These are phyloP conservation scores for Metridium senile DNA, from an alignment of 92 coral and sea anemone genomes.

Conservation along the genomic window DNA sequence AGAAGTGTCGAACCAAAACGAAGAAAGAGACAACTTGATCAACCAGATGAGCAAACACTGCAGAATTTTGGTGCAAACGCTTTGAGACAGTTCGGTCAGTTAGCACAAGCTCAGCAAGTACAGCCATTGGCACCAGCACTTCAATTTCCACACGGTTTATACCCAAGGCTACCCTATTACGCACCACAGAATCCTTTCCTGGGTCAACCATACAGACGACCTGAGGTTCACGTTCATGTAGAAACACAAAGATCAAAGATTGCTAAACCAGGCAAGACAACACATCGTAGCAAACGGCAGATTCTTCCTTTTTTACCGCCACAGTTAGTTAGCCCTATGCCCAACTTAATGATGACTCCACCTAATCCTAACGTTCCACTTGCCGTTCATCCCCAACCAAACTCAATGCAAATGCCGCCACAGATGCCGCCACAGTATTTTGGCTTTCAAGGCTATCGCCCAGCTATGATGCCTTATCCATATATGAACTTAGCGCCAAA, in stretches of 20 bases:
- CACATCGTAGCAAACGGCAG: constrained; percentile 62
- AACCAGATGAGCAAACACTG: constrained; percentile 13
- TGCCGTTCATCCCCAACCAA: background rate
- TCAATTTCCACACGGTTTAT: background rate
- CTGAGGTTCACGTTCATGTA: constrained; percentile 79
- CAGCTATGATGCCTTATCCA: constrained; percentile 39
- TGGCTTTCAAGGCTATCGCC: background rate
- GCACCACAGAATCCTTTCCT: constrained; percentile 27
- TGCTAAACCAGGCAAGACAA: constrained; percentile 26
- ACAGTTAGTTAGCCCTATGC: constrained; percentile 28
- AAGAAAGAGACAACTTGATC: constrained; percentile 30
- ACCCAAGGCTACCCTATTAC: constrained; percentile 27
- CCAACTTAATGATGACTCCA: constrained; percentile 33
- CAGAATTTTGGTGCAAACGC: background rate
- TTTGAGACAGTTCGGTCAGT: background rate
- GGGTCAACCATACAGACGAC: constrained; percentile 25
- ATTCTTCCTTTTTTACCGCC: constrained; percentile 54
- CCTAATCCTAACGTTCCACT: constrained; percentile 1
- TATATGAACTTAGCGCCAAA: constrained; percentile 30
- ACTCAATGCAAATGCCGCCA: background rate
- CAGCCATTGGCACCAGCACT: background rate
- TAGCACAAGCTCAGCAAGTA: background rate
- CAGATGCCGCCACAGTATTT: constrained; percentile 16
- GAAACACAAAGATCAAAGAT: constrained; percentile 84
- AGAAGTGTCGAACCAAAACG: constrained; percentile 27